Evolutionary conservation across 1,140 invertebrate genomes (phyloP).

Genomic region (Grapholita molesta): DNA sequence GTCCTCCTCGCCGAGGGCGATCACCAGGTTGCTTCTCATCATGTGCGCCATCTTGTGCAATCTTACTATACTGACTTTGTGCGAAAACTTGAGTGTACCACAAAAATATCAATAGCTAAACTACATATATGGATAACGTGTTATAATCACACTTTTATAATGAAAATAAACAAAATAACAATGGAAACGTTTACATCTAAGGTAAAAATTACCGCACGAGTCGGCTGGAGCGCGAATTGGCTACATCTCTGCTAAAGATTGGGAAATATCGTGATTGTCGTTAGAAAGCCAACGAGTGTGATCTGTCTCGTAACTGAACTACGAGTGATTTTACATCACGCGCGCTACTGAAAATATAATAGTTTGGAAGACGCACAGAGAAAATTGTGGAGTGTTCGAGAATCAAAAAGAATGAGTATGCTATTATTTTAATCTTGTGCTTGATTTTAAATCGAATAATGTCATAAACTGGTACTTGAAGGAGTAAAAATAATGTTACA

Average conservation of each 20-base stretch:
- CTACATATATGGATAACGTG: conserved; percentile 45
- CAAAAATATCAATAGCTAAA: conserved; percentile 32
- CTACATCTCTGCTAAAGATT: conserved; percentile 65
- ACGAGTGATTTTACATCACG: conserved; percentile 62
- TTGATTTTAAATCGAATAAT: too few relatives aligned
- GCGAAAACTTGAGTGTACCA: conserved; percentile 50
- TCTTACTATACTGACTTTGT: conserved; percentile 68
- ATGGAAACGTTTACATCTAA: conserved; percentile 26
- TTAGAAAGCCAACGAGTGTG: conserved; percentile 55
- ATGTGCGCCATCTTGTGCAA: conserved; percentile 61
- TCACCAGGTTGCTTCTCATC: conserved; percentile 57
- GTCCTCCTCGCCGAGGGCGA: conserved; percentile 43
- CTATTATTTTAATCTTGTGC: too few relatives aligned
- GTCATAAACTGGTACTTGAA: too few relatives aligned
- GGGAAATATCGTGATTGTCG: conserved; percentile 36
- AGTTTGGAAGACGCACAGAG: conserved; percentile 43
- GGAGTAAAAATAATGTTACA: too few relatives aligned
- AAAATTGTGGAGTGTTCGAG: conserved; percentile 34
- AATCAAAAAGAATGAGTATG: background rate
- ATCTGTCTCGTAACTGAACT: conserved; percentile 50
- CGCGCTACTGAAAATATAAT: conserved; percentile 71
- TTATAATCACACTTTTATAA: conserved; percentile 22
- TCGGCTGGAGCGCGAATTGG: conserved; percentile 56
- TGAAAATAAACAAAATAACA: conserved; percentile 32
- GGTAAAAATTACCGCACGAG: conserved; percentile 58